These are phyloP conservation scores for Vimba vimba DNA, from an alignment of 2,113 vertebrate genomes.

Conservation along the genomic window DNA sequence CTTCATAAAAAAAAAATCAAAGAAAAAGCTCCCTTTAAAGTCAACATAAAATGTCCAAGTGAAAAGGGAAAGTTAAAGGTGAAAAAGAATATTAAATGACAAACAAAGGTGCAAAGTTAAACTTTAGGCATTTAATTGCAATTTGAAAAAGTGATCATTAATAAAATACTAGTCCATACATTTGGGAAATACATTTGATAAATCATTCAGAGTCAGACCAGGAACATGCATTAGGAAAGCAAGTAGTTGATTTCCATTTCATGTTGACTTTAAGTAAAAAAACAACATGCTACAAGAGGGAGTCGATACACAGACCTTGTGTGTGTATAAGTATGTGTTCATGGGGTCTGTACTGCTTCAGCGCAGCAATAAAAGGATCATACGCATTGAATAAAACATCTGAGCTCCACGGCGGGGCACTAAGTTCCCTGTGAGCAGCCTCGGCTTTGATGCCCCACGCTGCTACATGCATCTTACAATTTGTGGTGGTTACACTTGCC, in stretches of 20 bases:
- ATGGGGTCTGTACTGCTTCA: background rate
- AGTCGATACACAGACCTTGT: background rate
- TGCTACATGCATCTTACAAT: conserved; percentile 27
- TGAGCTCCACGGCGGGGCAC: conserved; percentile 13
- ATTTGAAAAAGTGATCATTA: no score
- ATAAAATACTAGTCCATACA: background rate
- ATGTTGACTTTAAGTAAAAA: background rate
- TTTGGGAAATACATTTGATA: background rate
- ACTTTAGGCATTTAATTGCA: no score
- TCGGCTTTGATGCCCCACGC: background rate
- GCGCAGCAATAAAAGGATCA: conserved; percentile 26
- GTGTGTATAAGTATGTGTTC: background rate
- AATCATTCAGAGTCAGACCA: background rate
- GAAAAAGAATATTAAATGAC: background rate
- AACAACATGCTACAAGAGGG: background rate
- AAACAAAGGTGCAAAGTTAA: background rate
- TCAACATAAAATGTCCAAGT: background rate
- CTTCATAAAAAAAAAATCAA: background rate
- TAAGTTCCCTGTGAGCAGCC: conserved; percentile 9
- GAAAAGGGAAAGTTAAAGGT: background rate
- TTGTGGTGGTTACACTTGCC: conserved; percentile 24
- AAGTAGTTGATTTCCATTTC: background rate
- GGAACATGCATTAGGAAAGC: background rate
- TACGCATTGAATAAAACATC: conserved; percentile 39
- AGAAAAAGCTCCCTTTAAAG: background rate